Base-by-base conservation (phyloP, 2,113 vertebrate genomes). In the Notarius quadriscutis region DNA sequence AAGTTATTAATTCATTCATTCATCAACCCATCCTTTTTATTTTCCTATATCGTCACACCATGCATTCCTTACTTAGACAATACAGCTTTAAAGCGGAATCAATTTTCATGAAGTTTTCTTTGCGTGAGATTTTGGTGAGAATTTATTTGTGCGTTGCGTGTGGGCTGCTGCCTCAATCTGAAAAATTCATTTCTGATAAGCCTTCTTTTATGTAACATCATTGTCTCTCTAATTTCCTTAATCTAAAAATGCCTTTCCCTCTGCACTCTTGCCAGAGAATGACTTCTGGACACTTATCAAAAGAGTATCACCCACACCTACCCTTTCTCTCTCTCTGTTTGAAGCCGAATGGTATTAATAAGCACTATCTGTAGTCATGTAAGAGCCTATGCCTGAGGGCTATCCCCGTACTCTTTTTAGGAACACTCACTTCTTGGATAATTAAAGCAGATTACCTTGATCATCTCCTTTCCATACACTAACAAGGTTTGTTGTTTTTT, bases 321-420 rank as follows among this genome's bases (percentile, higher is more conserved):
- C 74, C 30, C 50, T 41, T 27, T 79, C 62, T 34, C 50, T 41
- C 30, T 18, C 14, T 50, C 72, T 78, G 84, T 69, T 86, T 81
- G 53, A 86, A 81, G 85, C 63, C 62, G 51, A 71, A 83, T 50
- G 69, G 80, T 84, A 84, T 71, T 80, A 89, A 71, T 87, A 58
- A 63, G 69, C 69, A 84, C 74, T 84, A 84, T 30, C 53, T 79
- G 27, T 82, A 82, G 79, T 84, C 81, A 57, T 89, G 41, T 81
- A 81, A 67, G 27, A 55, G 84, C 75, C 82, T 34, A 53, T 51
- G 83, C 86, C 75, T 53, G 51, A 81, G 75, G 77, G 88, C 86
- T 51, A 65, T 84, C 77, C 82, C 88, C 62, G 51, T 11, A 17
- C 81, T 87, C 74, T 63, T 41, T 79, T 86, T 84, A 84, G 63